A percentile compares a stretch with the other conserved stretches of the same genome.
Evolutionary conservation across 2,113 vertebrate species (phyloP).

Genomic region (Buteo buteo): DNA sequence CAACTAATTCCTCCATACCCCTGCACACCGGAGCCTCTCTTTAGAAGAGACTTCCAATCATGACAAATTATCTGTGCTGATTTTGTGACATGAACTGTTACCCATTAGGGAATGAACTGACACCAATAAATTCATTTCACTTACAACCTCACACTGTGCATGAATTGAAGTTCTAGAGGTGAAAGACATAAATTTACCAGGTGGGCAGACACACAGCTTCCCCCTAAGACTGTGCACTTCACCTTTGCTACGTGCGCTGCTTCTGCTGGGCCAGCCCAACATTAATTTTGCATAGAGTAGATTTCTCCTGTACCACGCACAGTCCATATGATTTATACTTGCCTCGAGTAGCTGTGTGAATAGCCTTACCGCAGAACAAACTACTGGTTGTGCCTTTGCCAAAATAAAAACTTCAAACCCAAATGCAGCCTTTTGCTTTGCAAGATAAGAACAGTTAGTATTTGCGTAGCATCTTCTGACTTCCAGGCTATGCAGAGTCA

Average conservation of each 20-base stretch:
- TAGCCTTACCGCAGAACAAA: not conserved
- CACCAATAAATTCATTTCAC: constrained; percentile 66
- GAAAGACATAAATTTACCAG: constrained; percentile 67
- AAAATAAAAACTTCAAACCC: not conserved
- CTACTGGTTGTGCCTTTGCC: not conserved
- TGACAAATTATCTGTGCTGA: constrained; percentile 57
- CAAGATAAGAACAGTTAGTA: not conserved
- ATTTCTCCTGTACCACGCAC: not conserved
- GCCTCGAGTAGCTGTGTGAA: not conserved
- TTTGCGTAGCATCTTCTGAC: not conserved
- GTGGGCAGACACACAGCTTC: constrained; percentile 46
- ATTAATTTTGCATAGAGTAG: constrained; percentile 52
- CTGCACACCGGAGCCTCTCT: not conserved
- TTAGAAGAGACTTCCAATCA: constrained; percentile 55
- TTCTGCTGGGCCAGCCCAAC: constrained; percentile 13
- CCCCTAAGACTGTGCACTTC: constrained; percentile 24
- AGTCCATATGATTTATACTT: not conserved
- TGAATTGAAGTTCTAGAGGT: constrained; percentile 58
- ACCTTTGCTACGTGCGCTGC: not conserved
- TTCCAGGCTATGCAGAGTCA: not conserved
- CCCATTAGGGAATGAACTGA: constrained; percentile 64
- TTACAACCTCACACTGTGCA: constrained; percentile 28
- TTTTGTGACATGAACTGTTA: constrained; percentile 62
- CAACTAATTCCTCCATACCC: constrained; percentile 37
- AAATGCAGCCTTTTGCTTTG: not conserved